These are phyloP conservation scores for Zaprionus inermis DNA, from an alignment of 1,140 invertebrate species.

Conservation along the genomic window DNA sequence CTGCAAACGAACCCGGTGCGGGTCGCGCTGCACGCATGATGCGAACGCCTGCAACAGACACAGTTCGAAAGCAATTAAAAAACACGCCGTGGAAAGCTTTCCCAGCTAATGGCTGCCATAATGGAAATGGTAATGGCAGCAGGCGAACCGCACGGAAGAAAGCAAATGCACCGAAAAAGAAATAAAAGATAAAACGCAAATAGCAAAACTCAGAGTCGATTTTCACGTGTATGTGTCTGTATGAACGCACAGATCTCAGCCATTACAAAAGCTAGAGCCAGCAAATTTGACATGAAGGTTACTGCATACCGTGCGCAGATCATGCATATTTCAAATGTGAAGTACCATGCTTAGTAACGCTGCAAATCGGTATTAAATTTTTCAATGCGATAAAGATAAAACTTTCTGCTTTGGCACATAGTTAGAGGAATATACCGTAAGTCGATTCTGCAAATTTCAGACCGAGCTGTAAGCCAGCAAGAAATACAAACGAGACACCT, in stretches of 20 bases:
- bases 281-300: not conserved
- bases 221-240: not conserved
- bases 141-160: constrained; percentile 41
- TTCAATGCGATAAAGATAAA: no score
- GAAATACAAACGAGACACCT: no score
- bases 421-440: no score
- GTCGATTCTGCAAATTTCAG: no score
- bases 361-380: no score
- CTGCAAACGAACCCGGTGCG: constrained; percentile 37
- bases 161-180: constrained; percentile 29
- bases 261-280: not conserved
- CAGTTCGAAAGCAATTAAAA: constrained; percentile 66
- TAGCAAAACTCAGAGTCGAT: not conserved
- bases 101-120: constrained; percentile 60
- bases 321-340: not conserved
- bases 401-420: no score
- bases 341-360: not conserved
- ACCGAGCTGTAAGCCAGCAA: no score
- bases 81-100: constrained; percentile 58
- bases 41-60: constrained; percentile 45
- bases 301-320: not conserved
- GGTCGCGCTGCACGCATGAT: constrained; percentile 46
- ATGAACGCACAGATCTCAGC: not conserved
- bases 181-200: constrained; percentile 12
- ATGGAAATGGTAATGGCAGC: constrained; percentile 62